Percentiles rank a stretch among this genome's conserved stretches.
Evolutionary conservation across 2,113 vertebrate species (phyloP).

Genomic region (Cromileptes altivelis): DNA sequence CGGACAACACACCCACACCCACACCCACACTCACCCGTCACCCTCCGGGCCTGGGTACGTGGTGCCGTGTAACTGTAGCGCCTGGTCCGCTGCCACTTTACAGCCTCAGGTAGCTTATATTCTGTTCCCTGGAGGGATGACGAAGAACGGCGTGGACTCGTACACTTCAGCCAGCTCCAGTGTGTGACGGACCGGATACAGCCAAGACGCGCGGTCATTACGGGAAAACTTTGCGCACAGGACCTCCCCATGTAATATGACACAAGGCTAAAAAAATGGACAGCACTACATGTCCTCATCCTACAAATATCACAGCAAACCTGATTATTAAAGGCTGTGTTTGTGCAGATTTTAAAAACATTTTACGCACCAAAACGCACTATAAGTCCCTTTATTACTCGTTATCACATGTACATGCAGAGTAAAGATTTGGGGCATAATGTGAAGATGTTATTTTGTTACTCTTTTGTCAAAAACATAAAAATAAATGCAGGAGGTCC

Average conservation of each 20-base stretch:
- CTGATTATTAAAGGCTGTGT: not conserved
- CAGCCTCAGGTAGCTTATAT: slow-evolving; percentile 97
- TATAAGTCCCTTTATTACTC: not conserved
- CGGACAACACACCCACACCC: slow-evolving; percentile 92
- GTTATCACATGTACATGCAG: not conserved
- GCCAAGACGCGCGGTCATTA: not conserved
- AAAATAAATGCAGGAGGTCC: not conserved
- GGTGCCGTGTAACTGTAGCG: slow-evolving; percentile 94
- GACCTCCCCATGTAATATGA: not conserved
- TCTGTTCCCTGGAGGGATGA: slow-evolving; percentile 92
- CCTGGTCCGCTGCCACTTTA: slow-evolving; percentile 93
- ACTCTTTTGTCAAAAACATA: slow-evolving; percentile 10
- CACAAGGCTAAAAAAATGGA: not conserved
- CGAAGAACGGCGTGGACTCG: slow-evolving; percentile 91
- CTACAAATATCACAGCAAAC: not conserved
- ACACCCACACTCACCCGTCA: slow-evolving; percentile 91
- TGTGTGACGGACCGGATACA: slow-evolving; percentile 34
- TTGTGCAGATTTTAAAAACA: not conserved
- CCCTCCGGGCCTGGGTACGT: slow-evolving; percentile 92
- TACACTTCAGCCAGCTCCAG: slow-evolving; percentile 85
- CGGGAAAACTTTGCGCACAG: slow-evolving; percentile 18
- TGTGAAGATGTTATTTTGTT: slow-evolving; percentile 4
- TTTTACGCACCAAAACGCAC: not conserved
- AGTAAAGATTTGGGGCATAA: not conserved
- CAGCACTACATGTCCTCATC: not conserved